Evolutionary conservation across 2,797 vertebrate species (phyloP).

Genomic region (Bovichtus diacanthus): DNA sequence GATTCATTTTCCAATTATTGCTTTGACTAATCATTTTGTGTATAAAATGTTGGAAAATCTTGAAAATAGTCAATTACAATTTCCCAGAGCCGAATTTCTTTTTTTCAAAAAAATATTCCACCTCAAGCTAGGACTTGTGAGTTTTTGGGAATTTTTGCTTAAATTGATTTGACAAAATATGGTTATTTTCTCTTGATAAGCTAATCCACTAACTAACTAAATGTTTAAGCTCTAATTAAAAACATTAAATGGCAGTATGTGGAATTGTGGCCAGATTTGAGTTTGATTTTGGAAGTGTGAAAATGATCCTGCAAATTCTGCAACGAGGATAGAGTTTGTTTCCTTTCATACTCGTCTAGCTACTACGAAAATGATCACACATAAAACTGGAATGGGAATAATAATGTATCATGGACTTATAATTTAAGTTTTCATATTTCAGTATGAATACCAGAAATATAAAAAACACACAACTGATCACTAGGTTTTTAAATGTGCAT

Average conservation of each 20-base stretch:
- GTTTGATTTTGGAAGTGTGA: background rate
- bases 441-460: background rate
- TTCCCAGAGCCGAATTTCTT: background rate
- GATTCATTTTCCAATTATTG: background rate
- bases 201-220: too few species aligned
- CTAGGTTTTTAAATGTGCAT: background rate
- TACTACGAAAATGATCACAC: too few species aligned
- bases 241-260: background rate
- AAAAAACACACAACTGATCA: background rate
- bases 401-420: background rate
- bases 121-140: too few species aligned
- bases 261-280: background rate
- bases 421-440: background rate
- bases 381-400: too few species aligned
- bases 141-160: background rate
- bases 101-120: background rate
- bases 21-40: background rate
- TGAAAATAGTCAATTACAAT: background rate
- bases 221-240: background rate
- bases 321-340: background rate
- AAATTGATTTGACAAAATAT: too few species aligned
- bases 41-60: background rate
- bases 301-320: background rate
- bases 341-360: too few species aligned
- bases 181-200: background rate